These are phyloP conservation scores for Zonotrichia albicollis DNA, from an alignment of 2,797 vertebrate species.

Conservation along the genomic window DNA sequence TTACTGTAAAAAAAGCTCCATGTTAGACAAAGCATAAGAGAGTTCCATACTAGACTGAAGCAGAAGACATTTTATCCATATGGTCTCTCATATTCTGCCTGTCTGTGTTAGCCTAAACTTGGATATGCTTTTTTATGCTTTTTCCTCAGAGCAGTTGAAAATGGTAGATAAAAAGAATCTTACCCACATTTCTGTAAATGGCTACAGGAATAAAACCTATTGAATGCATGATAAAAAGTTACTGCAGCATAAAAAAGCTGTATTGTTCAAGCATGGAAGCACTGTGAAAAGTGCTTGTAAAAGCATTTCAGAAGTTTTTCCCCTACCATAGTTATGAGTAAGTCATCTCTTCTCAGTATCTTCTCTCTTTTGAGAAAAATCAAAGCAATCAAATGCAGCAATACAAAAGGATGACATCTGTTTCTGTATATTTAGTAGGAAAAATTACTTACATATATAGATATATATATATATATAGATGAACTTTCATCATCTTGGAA, in stretches of 20 bases:
- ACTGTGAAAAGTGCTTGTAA: slow-evolving; percentile 21
- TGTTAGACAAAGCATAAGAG: not conserved
- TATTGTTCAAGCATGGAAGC: not conserved
- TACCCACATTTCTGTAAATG: slow-evolving; percentile 17
- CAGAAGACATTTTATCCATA: not conserved
- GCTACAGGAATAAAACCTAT: slow-evolving; percentile 14
- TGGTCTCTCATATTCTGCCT: not conserved
- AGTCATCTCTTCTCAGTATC: not conserved
- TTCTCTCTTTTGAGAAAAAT: not conserved
- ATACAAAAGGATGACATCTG: not conserved
- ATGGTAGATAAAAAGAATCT: slow-evolving; percentile 6
- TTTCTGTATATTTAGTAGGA: not conserved
- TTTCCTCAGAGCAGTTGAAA: not conserved
- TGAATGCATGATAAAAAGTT: slow-evolving; percentile 33
- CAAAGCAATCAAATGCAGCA: not conserved
- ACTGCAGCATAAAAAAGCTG: slow-evolving; percentile 10
- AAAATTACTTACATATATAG: not conserved
- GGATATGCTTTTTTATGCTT: not conserved
- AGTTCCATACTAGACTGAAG: not conserved
- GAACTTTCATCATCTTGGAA: not conserved
- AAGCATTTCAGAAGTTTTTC: not conserved
- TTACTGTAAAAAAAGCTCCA: not conserved
- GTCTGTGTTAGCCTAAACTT: not conserved
- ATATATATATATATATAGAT: not conserved
- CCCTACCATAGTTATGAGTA: not conserved